Evolutionary conservation across 2,797 vertebrate species (phyloP).

Genomic region (Euphonia xanthogaster): DNA sequence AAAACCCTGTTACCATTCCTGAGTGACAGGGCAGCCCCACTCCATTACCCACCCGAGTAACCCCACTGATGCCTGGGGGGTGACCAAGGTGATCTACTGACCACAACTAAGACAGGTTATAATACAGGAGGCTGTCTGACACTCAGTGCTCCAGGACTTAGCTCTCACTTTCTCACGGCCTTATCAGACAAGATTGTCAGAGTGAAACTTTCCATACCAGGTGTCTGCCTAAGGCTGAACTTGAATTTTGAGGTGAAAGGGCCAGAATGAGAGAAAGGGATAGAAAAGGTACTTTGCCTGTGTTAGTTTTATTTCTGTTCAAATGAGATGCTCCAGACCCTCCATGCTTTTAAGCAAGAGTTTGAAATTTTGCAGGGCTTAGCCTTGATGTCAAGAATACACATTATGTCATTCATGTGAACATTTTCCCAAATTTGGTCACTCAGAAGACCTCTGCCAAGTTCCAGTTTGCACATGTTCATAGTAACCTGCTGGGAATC

Average conservation of each 20-base stretch:
- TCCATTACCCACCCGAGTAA: neutral
- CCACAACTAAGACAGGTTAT: neutral
- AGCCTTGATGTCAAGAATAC: neutral
- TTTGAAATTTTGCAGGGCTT: slow-evolving; percentile 29
- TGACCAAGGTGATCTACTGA: slow-evolving; percentile 16
- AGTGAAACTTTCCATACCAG: slow-evolving; percentile 19
- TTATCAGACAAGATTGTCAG: slow-evolving; percentile 13
- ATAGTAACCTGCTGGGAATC: neutral
- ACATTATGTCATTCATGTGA: neutral
- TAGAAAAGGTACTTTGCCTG: neutral
- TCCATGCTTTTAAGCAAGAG: neutral
- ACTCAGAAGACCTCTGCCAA: neutral
- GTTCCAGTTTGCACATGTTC: neutral
- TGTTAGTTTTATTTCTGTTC: slow-evolving; percentile 2
- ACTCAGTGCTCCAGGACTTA: neutral
- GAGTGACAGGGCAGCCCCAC: neutral
- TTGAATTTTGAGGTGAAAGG: neutral
- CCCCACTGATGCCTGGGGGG: neutral
- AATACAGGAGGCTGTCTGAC: neutral
- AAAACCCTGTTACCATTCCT: neutral
- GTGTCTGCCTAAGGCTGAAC: slow-evolving; percentile 2
- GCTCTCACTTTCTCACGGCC: neutral
- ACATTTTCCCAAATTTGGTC: slow-evolving; percentile 32
- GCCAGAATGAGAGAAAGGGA: neutral
- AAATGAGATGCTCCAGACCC: slow-evolving; percentile 6